Conservation (phyloP, 2,113 vertebrate species). For the Pseudorectes ferrugineus region DNA sequence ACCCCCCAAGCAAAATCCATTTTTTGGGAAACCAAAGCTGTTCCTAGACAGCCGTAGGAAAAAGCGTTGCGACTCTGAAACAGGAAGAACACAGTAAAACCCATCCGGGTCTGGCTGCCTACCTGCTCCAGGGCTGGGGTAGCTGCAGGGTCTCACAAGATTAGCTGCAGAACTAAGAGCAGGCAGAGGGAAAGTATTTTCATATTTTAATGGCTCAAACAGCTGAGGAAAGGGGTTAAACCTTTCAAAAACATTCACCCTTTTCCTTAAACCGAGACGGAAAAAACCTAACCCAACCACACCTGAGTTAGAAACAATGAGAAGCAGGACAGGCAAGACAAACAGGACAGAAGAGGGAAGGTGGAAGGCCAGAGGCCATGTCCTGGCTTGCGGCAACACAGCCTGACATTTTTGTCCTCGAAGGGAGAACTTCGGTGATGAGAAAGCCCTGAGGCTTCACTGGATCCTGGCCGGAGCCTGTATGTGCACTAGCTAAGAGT, state of each 20-base stretch:
- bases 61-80: rapidly evolving
- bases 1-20: rapidly evolving
- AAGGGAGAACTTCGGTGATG: rapidly evolving
- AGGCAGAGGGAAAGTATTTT: rapidly evolving
- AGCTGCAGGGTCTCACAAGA: rapidly evolving
- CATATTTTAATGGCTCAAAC: neutral
- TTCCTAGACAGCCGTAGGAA: neutral
- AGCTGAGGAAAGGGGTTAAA: neutral
- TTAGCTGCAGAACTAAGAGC: too few relatives aligned
- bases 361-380: rapidly evolving
- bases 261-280: neutral
- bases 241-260: neutral
- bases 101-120: rapidly evolving
- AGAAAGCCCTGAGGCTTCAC: rapidly evolving
- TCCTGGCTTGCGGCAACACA: rapidly evolving
- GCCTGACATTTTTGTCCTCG: neutral
- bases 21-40: neutral
- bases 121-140: rapidly evolving
- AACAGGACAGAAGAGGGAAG: neutral
- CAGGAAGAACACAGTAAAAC: rapidly evolving
- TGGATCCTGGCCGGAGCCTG: rapidly evolving
- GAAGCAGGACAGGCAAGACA: neutral
- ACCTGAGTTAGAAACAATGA: neutral
- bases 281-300: neutral
- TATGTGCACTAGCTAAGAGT: too few relatives aligned